phyloP scores from a whole-genome alignment of 2,888 invertebrate genomes.

The Melipona bicolor region DNA sequence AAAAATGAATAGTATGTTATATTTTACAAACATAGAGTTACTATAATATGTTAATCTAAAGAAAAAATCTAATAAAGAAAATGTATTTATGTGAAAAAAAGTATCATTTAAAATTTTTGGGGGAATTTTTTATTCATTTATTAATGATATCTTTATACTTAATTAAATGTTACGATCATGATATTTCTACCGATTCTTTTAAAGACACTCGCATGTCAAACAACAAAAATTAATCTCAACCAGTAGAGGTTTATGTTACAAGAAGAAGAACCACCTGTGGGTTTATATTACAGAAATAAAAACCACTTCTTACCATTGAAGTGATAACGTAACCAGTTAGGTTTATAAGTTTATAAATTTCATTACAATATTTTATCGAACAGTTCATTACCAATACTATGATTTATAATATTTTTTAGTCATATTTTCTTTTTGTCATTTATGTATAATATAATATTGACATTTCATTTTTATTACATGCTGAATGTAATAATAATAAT shows the following conservation, averaged over 20 bases:
- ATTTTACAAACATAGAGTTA: too few species aligned
- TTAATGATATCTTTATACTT: not conserved
- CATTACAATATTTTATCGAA: not conserved
- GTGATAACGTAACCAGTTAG: not conserved
- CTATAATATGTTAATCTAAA: too few species aligned
- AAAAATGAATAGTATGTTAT: too few species aligned
- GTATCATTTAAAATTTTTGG: not conserved
- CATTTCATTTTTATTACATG: not conserved
- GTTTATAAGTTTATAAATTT: not conserved
- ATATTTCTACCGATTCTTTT: not conserved
- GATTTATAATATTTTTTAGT: not conserved
- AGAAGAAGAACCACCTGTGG: not conserved
- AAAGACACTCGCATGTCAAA: not conserved
- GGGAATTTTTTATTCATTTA: not conserved
- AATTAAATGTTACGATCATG: not conserved
- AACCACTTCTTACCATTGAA: not conserved
- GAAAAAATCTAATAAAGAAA: too few species aligned
- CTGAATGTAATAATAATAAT: not conserved
- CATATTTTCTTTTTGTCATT: not conserved
- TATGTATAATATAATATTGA: not conserved
- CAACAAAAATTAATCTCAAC: conserved; percentile 18
- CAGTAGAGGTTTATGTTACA: conserved; percentile 21
- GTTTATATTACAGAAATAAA: conserved; percentile 9
- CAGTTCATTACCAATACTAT: not conserved
- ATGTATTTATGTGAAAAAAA: not conserved